A percentile compares a stretch with the other conserved stretches of the same genome.
phyloP scores from a whole-genome alignment of 2,797 vertebrate genomes.

The Picus viridis region DNA sequence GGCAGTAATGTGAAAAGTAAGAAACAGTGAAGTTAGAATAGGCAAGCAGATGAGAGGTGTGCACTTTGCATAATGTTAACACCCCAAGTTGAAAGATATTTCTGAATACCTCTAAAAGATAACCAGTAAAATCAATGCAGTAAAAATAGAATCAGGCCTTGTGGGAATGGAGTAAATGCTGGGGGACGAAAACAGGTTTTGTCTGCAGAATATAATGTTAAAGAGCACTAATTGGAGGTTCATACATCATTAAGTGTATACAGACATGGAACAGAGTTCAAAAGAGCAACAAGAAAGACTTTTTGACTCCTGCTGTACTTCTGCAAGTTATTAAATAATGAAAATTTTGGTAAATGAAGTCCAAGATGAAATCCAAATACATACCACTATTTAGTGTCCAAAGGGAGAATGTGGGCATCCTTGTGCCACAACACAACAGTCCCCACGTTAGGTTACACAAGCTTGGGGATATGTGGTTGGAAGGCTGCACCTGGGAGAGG shows the following conservation, averaged over 20 bases:
- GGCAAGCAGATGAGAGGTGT: background rate
- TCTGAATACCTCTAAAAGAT: background rate
- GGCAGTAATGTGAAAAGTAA: background rate
- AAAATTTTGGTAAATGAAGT: background rate
- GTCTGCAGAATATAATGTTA: background rate
- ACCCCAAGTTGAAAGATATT: background rate
- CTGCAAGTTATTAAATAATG: background rate
- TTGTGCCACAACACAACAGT: too few species aligned
- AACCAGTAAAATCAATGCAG: background rate
- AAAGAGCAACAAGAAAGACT: background rate
- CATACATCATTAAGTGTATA: background rate
- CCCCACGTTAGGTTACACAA: too few species aligned
- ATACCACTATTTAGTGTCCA: background rate
- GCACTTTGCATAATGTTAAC: background rate
- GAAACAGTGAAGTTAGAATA: background rate
- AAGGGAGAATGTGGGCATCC: background rate
- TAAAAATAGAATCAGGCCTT: background rate
- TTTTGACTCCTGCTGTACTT: background rate
- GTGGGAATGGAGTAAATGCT: background rate
- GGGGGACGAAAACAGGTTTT: background rate
- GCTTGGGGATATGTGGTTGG: too few species aligned
- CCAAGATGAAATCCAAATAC: background rate
- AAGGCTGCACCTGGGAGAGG: too few species aligned
- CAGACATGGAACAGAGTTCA: background rate
- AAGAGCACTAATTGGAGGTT: background rate